phyloP scores from a whole-genome alignment of 1,140 invertebrate genomes.

The Aphaenogaster floridana region DNA sequence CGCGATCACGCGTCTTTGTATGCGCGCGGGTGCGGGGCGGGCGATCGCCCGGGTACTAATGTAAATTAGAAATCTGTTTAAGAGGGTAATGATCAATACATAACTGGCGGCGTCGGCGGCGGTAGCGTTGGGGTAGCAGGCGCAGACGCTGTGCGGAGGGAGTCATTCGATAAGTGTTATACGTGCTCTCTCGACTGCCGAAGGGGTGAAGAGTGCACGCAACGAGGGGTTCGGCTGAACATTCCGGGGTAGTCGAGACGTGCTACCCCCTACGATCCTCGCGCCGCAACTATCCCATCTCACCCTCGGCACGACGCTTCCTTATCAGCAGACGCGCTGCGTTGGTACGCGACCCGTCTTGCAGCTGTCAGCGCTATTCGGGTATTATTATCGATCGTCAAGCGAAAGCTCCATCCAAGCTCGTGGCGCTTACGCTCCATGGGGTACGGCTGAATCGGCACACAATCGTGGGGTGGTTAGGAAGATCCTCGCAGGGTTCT shows the following conservation, averaged over 20 bases:
- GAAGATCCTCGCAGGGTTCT: slow-evolving; percentile 16
- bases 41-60: slow-evolving; percentile 79
- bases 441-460: slow-evolving; percentile 9
- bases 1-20: slow-evolving; percentile 67
- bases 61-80: slow-evolving; percentile 86
- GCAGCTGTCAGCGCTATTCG: slow-evolving; percentile 39
- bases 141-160: slow-evolving; percentile 77
- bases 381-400: slow-evolving; percentile 53
- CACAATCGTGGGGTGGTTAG: slow-evolving; percentile 43
- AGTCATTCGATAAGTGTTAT: slow-evolving; percentile 82
- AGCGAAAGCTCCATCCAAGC: not conserved
- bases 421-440: not conserved
- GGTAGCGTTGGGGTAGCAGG: slow-evolving; percentile 61
- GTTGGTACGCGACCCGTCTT: slow-evolving; percentile 35
- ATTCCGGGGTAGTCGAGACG: slow-evolving; percentile 67
- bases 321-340: slow-evolving; percentile 77
- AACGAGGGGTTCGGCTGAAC: slow-evolving; percentile 60
- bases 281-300: slow-evolving; percentile 75
- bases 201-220: slow-evolving; percentile 38
- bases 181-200: slow-evolving; percentile 67
- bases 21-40: slow-evolving; percentile 61
- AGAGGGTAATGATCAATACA: slow-evolving; percentile 87
- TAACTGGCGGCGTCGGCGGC: slow-evolving; percentile 68
- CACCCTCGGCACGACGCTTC: slow-evolving; percentile 67
- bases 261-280: slow-evolving; percentile 84